A percentile compares a stretch with the other conserved stretches of the same genome.
phyloP scores from a whole-genome alignment of 2,888 invertebrate genomes.

The Therioaphis trifolii region DNA sequence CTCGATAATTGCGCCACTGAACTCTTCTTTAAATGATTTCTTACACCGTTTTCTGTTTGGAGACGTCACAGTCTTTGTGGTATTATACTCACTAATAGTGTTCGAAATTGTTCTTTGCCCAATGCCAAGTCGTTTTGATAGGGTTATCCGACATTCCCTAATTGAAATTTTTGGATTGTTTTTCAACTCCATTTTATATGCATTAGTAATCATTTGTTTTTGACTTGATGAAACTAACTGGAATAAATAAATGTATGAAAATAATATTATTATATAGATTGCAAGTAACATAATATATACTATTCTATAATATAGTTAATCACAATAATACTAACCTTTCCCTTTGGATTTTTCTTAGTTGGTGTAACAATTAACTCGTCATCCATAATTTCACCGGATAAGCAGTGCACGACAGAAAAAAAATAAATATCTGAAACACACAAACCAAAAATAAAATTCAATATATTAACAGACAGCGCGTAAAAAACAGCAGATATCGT shows the following conservation, averaged over 20 bases:
- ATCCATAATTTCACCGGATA: not conserved
- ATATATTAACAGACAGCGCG: not conserved
- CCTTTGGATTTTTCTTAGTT: not conserved
- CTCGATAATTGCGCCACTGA: too few relatives aligned
- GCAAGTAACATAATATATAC: too few relatives aligned
- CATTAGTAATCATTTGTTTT: not conserved
- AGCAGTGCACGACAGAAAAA: not conserved
- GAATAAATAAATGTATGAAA: slow-evolving; percentile 75
- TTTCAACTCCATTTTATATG: not conserved
- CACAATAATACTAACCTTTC: slow-evolving; percentile 11
- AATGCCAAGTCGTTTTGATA: slow-evolving; percentile 11
- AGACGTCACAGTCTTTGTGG: slow-evolving; percentile 8
- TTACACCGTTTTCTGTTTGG: not conserved
- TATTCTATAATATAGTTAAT: too few relatives aligned
- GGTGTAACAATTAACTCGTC: not conserved
- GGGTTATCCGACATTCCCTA: slow-evolving; percentile 6
- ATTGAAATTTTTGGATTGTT: slow-evolving; percentile 72
- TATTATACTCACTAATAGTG: too few relatives aligned
- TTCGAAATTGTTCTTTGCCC: slow-evolving; percentile 22
- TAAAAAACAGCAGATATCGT: not conserved
- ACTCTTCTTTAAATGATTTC: slow-evolving; percentile 26
- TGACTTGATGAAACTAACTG: slow-evolving; percentile 66
- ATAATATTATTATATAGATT: not conserved
- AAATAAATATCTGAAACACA: not conserved
- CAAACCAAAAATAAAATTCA: not conserved